Conservation (phyloP, 1,140 invertebrate genomes). For the Ditylenchus dipsaci region DNA sequence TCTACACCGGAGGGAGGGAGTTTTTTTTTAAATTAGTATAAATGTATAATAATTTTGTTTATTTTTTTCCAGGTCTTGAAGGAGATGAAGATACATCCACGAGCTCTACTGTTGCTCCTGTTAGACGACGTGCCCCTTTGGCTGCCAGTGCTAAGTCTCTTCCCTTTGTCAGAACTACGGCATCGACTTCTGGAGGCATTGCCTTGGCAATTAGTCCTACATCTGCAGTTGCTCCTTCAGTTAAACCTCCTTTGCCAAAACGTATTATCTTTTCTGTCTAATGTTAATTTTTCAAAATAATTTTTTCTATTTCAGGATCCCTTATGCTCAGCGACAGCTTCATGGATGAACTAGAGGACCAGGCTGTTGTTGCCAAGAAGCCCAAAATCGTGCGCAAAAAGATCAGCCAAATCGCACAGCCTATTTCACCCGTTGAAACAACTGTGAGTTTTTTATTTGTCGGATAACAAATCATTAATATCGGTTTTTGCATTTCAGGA, state of each 20-base stretch:
- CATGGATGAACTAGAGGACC: conserved; percentile 15
- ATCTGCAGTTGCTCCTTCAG: not conserved
- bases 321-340: conserved; percentile 18
- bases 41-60: no score
- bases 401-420: conserved; percentile 5
- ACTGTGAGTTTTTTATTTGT: not conserved
- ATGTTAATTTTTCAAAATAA: not conserved
- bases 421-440: no score
- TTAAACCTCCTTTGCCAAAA: not conserved
- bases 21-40: not conserved
- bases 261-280: not conserved
- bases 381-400: conserved; percentile 17
- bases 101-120: not conserved
- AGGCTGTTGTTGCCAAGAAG: conserved; percentile 6
- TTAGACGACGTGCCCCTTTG: not conserved
- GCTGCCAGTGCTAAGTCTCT: not conserved
- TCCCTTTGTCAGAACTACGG: not conserved
- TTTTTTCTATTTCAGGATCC: not conserved
- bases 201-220: not conserved
- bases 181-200: not conserved
- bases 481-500: not conserved
- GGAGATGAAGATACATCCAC: not conserved
- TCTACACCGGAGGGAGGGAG: not conserved
- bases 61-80: not conserved
- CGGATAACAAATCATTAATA: not conserved